These are phyloP conservation scores for Nothocercus julius DNA, from an alignment of 2,113 vertebrate species.

Conservation along the genomic window DNA sequence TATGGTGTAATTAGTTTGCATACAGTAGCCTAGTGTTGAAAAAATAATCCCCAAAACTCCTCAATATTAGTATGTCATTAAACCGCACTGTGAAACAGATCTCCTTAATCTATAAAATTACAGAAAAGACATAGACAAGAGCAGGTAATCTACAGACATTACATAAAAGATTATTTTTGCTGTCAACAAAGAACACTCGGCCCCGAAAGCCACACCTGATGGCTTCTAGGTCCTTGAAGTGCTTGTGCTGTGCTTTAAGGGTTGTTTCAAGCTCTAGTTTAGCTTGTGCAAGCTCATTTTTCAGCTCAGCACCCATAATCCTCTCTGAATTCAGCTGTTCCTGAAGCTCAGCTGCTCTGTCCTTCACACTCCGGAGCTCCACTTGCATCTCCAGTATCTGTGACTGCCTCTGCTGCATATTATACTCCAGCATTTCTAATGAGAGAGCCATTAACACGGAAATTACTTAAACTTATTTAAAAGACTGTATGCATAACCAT, in stretches of 20 bases:
- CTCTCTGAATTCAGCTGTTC: slow-evolving; percentile 78
- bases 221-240: slow-evolving; percentile 89
- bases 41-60: not conserved
- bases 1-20: not conserved
- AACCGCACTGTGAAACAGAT: not conserved
- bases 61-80: not conserved
- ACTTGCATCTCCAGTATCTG: slow-evolving; percentile 78
- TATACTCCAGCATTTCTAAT: slow-evolving; percentile 72
- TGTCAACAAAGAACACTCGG: not conserved
- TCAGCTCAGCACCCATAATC: slow-evolving; percentile 82
- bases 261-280: slow-evolving; percentile 90
- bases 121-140: no score
- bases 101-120: not conserved
- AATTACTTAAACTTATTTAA: slow-evolving; percentile 2
- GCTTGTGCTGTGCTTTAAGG: slow-evolving; percentile 89
- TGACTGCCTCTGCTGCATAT: slow-evolving; percentile 75
- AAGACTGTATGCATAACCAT: rapidly evolving
- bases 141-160: not conserved
- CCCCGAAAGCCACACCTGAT: slow-evolving; percentile 81
- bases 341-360: slow-evolving; percentile 75
- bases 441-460: not conserved
- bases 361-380: slow-evolving; percentile 71
- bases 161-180: not conserved
- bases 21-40: not conserved
- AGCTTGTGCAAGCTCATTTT: slow-evolving; percentile 88